Evolutionary conservation across 2,797 vertebrate genomes (phyloP), one percentile per base, ranked within the genome.

Genomic region (Sebastes baramenuke): DNA sequence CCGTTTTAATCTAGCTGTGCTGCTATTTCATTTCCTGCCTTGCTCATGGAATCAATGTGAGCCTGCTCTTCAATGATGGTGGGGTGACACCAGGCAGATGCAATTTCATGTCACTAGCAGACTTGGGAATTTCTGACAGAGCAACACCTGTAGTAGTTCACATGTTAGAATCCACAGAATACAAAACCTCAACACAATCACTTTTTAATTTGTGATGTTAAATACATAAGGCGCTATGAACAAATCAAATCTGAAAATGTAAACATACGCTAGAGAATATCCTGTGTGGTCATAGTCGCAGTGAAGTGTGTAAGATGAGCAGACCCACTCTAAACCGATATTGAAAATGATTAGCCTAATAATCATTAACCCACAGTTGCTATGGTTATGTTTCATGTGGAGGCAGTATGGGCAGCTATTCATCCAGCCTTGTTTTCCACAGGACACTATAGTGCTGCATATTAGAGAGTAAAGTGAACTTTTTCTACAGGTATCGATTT

Each of bases 11-110:
- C 91, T 93, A 24, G 54, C 83, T 59, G 65, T 85, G 86, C 87
- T 73, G 77, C 87, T 80, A 86, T 94, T 94, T 94, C 80, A 94
- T 95, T 94, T 94, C 92, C 92, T 77, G 83, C 83, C 68, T 89
- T 79, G 85, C 90, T 94, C 81, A 80, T 85, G 89, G 91, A 93
- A 90, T 94, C 90, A 89, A 77, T 70, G 72, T 22, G 59, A 79
- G 67, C 73, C 32, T 62, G 77, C 52, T 77, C 55, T 77, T 85
- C 25, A 58, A 84, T 88, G 90, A 75, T 65, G 70, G 70, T 34
- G 61, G 32, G 36, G 61, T 82, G 84, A 92, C 88, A 86, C 84
- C 70, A 78, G 76, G 61, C 79, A 75, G 46, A 72, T 60, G 18
- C 65, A 76, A 79, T 89, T 89, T 92, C 79, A 81, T 81, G 81